Conservation (phyloP, 2,888 invertebrate genomes). For the Amblyteles armatorius region DNA sequence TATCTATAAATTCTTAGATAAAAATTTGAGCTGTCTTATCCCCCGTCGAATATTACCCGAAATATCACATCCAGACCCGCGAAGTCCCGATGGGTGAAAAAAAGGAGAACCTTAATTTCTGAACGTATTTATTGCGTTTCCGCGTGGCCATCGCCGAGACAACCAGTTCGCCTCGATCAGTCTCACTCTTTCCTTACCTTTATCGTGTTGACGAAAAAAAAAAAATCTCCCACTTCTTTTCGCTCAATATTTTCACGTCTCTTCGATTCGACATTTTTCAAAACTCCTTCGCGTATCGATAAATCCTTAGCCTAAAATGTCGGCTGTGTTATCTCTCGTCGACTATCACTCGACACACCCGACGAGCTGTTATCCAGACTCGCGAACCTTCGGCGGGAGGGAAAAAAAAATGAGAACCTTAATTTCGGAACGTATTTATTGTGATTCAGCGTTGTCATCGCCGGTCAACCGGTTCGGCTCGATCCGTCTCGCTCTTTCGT, state of each 20-base stretch:
- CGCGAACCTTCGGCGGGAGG: background rate
- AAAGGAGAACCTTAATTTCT: background rate
- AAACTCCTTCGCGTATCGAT: background rate
- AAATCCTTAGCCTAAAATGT: too few relatives aligned
- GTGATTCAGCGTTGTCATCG: background rate
- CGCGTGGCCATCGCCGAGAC: background rate
- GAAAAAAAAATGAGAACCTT: conserved; percentile 6
- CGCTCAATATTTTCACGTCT: background rate
- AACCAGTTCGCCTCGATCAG: conserved; percentile 15
- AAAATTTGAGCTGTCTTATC: background rate
- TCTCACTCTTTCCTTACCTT: conserved; percentile 5
- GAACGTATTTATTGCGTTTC: background rate
- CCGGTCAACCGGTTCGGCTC: conserved; percentile 21
- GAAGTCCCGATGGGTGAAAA: background rate
- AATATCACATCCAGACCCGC: background rate
- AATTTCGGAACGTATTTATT: background rate
- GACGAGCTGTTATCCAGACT: background rate
- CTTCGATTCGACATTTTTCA: background rate
- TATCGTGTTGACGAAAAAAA: too few relatives aligned
- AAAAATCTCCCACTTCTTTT: too few relatives aligned
- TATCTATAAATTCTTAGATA: background rate
- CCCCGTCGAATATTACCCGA: background rate
- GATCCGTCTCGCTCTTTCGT: conserved; percentile 10
- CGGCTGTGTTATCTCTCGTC: background rate
- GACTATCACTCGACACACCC: background rate